Base-by-base conservation (phyloP, 2,113 vertebrate species). In the Tympanuchus pallidicinctus region DNA sequence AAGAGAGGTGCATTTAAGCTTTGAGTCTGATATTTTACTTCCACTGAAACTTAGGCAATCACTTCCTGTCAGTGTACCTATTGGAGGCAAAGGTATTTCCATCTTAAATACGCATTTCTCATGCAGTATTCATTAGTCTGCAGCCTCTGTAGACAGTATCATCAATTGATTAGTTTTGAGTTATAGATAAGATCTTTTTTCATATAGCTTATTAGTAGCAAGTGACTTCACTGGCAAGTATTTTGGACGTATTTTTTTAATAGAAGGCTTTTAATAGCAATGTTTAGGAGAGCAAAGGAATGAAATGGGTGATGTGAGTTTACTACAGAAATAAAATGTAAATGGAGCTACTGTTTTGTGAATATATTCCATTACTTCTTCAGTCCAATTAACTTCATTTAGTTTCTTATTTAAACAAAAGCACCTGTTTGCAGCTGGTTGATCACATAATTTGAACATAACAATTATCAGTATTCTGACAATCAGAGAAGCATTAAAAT, bases 401-500 rank as follows among this genome's bases (percentile, higher is more conserved):
- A 34, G 1, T 85, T 92, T 75, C 77, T 75, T 91, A 89, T 72
- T 92, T 71, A 82, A 94, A 94, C 21, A 72, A 67, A 92, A 94
- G 67, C 63, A 75, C 36, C 73, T 90, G 13, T 82, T 89, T 92
- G 25, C 48, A 57, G 27, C 27, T 89, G 15, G 20, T 87, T 36
- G 24, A 88, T 69, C 38, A 43, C 22, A 69, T 88, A 30, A 82
- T 63, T 92, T 82, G 19, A 88, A 71, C 21, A 42, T 71, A 91
- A 40, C 36, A 9, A 32, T 86, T 82, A 82, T 82, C 93, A 92
- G 82, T 80, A 78, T 71, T 74, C 50, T 83, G 36, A 84, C 75
- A 92, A 24, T 90, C 91, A 91, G 47, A 63, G 18, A 78, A 89
- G 2, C 48, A 77, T 77, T 89, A 71, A 90, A 93, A 76, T 60